Conservation (phyloP, 2,113 vertebrate genomes). For the Rhodinocichla rosea region DNA sequence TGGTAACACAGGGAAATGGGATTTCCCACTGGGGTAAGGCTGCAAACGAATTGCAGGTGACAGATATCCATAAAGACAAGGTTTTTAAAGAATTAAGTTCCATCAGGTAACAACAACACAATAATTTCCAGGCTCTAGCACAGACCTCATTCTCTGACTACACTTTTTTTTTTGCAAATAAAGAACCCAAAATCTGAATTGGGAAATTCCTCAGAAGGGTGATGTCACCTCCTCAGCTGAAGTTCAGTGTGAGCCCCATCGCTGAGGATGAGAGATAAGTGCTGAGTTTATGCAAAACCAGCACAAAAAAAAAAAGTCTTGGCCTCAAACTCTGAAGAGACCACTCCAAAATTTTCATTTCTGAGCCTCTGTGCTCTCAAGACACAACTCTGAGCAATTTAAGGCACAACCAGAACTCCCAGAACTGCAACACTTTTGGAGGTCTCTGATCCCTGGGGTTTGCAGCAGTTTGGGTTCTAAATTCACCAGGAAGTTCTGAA, state of each 20-base stretch:
- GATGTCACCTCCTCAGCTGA: neutral
- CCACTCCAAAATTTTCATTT: neutral
- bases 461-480: neutral
- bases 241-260: neutral
- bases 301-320: neutral
- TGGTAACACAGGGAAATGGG: neutral
- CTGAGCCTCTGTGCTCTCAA: neutral
- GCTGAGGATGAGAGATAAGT: neutral
- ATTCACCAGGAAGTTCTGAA: neutral
- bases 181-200: accelerated
- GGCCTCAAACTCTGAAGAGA: neutral
- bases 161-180: neutral
- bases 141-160: neutral
- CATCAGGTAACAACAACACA: neutral
- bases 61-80: too few relatives aligned
- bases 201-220: neutral
- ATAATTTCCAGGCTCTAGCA: neutral
- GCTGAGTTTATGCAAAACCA: neutral
- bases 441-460: neutral
- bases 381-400: neutral
- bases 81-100: neutral
- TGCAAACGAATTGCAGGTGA: neutral
- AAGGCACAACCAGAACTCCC: neutral
- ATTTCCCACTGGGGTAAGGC: neutral
- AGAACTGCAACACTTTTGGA: neutral